A percentile compares a stretch with the other conserved stretches of the same genome.
Conservation (phyloP, 1,140 invertebrate species). For the Asobara japonica region DNA sequence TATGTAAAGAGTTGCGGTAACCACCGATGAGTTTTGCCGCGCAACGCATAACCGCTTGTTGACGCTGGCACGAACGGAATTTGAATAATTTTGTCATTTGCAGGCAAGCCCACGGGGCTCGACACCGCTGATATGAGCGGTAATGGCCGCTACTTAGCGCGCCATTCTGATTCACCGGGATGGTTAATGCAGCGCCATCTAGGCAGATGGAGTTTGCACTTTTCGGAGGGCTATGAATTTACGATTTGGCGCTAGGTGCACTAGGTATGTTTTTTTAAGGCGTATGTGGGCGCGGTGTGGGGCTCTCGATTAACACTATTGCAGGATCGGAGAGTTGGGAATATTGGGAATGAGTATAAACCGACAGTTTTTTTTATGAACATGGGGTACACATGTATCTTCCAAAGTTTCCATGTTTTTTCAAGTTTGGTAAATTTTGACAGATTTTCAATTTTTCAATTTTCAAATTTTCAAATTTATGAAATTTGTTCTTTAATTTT, state of each 20-base stretch:
- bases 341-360: too few relatives aligned
- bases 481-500: too few relatives aligned
- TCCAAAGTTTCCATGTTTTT: too few relatives aligned
- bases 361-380: too few relatives aligned
- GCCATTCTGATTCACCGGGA: background rate
- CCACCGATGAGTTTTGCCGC: conserved; percentile 37
- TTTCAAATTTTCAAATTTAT: too few relatives aligned
- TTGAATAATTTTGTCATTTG: conserved; percentile 62
- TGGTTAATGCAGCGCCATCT: background rate
- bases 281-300: too few relatives aligned
- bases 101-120: conserved; percentile 49
- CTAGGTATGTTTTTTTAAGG: too few relatives aligned
- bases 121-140: conserved; percentile 32
- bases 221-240: conserved; percentile 12
- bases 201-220: background rate
- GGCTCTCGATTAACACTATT: too few relatives aligned
- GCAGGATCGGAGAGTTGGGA: too few relatives aligned
- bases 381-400: too few relatives aligned
- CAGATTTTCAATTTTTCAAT: too few relatives aligned
- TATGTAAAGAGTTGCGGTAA: background rate
- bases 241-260: background rate
- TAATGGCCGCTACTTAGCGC: conserved; percentile 56
- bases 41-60: conserved; percentile 41
- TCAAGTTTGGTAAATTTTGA: too few relatives aligned
- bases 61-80: conserved; percentile 46